Evolutionary conservation across 2,888 invertebrate species (phyloP).

Genomic region (Synergus japonicus): DNA sequence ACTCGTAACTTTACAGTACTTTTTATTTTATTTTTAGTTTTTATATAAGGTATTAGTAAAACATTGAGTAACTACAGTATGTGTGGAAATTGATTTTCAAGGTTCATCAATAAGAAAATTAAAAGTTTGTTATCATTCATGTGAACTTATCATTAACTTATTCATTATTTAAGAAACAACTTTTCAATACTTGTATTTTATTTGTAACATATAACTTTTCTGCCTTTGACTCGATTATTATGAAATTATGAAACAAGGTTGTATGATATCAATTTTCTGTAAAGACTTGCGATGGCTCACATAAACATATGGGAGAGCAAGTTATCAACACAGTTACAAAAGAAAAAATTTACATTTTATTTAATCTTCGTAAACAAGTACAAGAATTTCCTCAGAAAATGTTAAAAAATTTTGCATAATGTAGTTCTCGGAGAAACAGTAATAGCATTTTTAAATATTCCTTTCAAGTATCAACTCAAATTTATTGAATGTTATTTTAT

Average conservation of each 20-base stretch:
- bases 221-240: background rate
- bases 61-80: background rate
- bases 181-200: background rate
- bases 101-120: background rate
- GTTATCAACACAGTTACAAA: background rate
- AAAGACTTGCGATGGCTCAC: background rate
- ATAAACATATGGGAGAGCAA: background rate
- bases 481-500: background rate
- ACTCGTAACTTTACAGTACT: background rate
- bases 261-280: background rate
- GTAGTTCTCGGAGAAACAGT: background rate
- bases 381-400: background rate
- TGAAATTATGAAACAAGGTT: background rate
- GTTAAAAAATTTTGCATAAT: background rate
- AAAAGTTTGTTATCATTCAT: background rate
- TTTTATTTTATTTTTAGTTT: background rate
- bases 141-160: background rate
- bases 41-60: background rate
- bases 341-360: background rate
- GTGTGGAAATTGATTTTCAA: background rate
- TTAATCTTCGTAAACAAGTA: slow-evolving; percentile 13
- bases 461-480: background rate
- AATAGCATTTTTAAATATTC: background rate
- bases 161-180: background rate
- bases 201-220: background rate